Evolutionary conservation across 2,797 vertebrate genomes (phyloP).

Genomic region (Scomberomorus guttatus): DNA sequence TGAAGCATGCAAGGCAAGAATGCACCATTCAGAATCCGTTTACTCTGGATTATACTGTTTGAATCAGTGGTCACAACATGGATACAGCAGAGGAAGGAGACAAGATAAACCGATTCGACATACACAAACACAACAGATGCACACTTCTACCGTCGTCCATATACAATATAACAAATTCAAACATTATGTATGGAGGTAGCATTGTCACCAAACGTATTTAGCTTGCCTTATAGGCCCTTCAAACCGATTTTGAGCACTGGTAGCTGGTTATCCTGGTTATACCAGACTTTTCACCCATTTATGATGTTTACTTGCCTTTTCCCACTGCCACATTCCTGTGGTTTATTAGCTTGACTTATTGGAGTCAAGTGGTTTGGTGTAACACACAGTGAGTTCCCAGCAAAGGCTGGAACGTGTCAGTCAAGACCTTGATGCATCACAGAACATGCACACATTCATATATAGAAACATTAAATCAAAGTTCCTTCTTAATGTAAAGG

Average conservation of each 20-base stretch:
- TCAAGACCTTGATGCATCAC: background rate
- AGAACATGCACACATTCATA: background rate
- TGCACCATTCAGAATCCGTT: conserved; percentile 66
- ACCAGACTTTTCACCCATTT: conserved; percentile 29
- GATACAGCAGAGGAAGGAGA: conserved; percentile 22
- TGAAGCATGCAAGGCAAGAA: conserved; percentile 58
- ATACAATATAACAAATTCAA: background rate
- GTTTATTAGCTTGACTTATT: conserved; percentile 67
- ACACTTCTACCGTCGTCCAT: background rate
- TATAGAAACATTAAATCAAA: background rate
- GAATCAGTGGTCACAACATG: conserved; percentile 31
- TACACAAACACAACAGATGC: conserved; percentile 10
- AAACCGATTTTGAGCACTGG: background rate
- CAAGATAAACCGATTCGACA: conserved; percentile 32
- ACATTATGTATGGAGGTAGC: too few species aligned
- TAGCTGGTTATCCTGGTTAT: conserved; percentile 9
- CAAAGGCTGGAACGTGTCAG: conserved; percentile 8
- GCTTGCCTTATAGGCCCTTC: background rate
- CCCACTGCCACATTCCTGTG: conserved; percentile 37
- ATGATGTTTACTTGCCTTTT: conserved; percentile 16
- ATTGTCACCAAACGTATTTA: background rate
- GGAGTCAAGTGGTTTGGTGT: conserved; percentile 60
- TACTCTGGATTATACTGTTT: conserved; percentile 37
- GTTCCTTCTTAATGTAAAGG: conserved; percentile 16
- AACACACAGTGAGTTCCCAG: conserved; percentile 20